Base-by-base conservation (phyloP, 2,888 invertebrate species). In the Oligia fasciuncula region DNA sequence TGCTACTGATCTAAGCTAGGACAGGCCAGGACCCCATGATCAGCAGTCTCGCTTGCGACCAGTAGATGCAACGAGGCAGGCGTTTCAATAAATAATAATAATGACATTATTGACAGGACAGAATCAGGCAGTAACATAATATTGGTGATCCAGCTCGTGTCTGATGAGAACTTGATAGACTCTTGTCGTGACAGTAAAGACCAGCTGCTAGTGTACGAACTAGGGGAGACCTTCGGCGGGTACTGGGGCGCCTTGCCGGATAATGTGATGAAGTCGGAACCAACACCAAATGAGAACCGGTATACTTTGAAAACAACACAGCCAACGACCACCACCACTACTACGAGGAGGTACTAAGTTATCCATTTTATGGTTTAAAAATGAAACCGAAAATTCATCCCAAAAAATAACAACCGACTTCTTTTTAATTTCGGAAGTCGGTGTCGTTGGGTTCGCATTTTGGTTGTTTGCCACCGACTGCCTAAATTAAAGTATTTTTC, bases 181-280 rank as follows among this genome's bases (percentile, higher is more conserved):
- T 84, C 93, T 0, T 96, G 96, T 83, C 66, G 81, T 0, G 62
- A 87, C 11, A 88, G 88, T 57, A 84, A 87, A 6, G 89, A 93
- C 68, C 96, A 96, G 87, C 79, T 97, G 43, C 66, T 93, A 9
- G 93, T 96, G 17, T 95, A 95, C 71, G 95, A 95, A 77, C 91
- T 96, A 85, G 94, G 94, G 0, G 96, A 96, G 88, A 95, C 95
- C 0, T 96, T 94, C 77, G 96, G 96, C 1, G 96, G 96, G 0
- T 96, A 96, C 84, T 96, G 96, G 96, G 96, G 94, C 0, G 91
- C 93, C 2, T 70, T 95, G 49, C 94, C 95, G 0, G 91, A 94
- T n/a, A 81, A 81, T 19, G 62, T 94, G 57, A 81, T 94, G 69
- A 87, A 83, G 19, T 81, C 81, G 8, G 68, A 86, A 4, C 73